These are phyloP conservation scores for Folsomia candida DNA, from an alignment of 2,888 invertebrate species.

Conservation along the genomic window DNA sequence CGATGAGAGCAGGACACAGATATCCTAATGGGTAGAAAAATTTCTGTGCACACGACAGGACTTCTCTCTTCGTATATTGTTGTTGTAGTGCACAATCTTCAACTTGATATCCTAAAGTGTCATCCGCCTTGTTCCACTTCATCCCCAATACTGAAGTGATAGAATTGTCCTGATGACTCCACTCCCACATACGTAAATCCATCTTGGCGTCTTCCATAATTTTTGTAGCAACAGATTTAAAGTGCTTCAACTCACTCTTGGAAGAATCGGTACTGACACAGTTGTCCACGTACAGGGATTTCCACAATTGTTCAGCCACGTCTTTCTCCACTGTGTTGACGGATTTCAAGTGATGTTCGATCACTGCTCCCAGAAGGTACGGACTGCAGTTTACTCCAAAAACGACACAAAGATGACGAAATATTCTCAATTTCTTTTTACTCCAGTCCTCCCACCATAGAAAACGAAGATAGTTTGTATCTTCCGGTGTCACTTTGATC, in stretches of 20 bases:
- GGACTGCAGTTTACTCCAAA: neutral
- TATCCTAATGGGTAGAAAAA: too few relatives aligned
- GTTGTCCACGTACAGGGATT: slow-evolving; percentile 34
- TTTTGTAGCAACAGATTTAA: slow-evolving; percentile 22
- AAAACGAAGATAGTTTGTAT: neutral
- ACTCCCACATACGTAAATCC: slow-evolving; percentile 23
- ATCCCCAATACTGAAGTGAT: slow-evolving; percentile 25
- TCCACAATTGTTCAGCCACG: slow-evolving; percentile 19
- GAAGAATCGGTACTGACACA: slow-evolving; percentile 35
- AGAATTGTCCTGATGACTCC: too few relatives aligned
- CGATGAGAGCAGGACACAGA: slow-evolving; percentile 10
- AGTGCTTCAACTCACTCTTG: slow-evolving; percentile 34
- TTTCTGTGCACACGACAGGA: too few relatives aligned
- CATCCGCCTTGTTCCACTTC: slow-evolving; percentile 8
- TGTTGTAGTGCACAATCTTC: neutral
- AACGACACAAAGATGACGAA: too few relatives aligned
- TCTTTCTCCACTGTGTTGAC: too few relatives aligned
- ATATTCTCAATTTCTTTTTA: too few relatives aligned
- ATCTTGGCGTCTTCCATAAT: slow-evolving; percentile 9
- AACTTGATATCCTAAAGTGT: slow-evolving; percentile 2
- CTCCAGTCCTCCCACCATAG: neutral
- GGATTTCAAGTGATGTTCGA: too few relatives aligned
- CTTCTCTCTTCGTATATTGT: slow-evolving; percentile 7
- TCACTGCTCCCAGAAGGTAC: neutral
- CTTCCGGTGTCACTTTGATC: slow-evolving; percentile 3